phyloP scores from a whole-genome alignment of 2,113 vertebrate genomes.

The Cnemophilus loriae region DNA sequence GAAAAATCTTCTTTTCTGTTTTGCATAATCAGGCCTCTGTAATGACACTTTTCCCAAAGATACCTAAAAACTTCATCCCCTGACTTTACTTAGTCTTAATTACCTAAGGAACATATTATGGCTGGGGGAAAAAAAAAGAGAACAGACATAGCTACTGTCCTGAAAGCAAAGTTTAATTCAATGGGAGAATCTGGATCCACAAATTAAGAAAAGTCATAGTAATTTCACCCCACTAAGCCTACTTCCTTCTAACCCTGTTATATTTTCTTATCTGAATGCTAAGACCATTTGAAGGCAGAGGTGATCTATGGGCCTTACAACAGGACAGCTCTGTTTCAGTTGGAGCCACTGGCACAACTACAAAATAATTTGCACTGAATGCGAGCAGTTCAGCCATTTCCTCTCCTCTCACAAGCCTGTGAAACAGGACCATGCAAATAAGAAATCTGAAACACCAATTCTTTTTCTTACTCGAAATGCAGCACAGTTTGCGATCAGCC shows the following conservation, averaged over 20 bases:
- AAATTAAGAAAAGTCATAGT: background rate
- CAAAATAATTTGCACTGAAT: background rate
- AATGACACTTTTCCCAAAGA: background rate
- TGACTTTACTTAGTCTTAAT: background rate
- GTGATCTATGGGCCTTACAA: background rate
- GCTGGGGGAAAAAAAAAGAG: background rate
- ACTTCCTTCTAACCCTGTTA: background rate
- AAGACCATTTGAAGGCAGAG: background rate
- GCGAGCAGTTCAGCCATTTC: background rate
- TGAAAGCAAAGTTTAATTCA: background rate
- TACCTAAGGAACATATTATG: background rate
- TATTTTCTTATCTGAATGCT: background rate
- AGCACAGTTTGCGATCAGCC: background rate
- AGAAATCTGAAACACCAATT: background rate
- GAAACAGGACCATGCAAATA: background rate
- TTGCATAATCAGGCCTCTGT: background rate
- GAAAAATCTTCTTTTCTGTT: background rate
- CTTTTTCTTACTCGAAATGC: background rate
- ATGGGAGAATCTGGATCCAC: background rate
- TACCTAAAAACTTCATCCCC: background rate
- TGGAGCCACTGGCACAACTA: background rate
- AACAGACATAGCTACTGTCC: background rate
- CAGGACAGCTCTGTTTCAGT: background rate
- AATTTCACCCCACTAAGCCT: background rate
- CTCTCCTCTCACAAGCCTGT: background rate